Evolutionary conservation across 2,797 vertebrate genomes (phyloP), one percentile per base, ranked within the genome.

Genomic region (Rhabdomys pumilio): DNA sequence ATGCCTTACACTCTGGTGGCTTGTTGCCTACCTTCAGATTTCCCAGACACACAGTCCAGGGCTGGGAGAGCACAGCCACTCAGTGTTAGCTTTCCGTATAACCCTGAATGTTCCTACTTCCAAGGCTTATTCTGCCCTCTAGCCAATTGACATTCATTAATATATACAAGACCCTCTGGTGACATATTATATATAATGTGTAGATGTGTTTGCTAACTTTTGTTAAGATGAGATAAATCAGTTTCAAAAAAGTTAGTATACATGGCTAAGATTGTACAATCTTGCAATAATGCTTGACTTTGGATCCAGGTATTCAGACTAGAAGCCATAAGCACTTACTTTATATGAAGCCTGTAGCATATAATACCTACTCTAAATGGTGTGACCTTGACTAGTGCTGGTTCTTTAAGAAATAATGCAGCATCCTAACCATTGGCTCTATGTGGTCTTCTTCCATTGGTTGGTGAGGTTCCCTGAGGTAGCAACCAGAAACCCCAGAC

Each of bases 211-310:
- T 77, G 69, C 72, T 95, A 57, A 69, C 38, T 81, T 11, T 31
- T 90, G 79, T 86, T 31, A 87, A 65, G 61, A 55, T 91, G n/a
- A 81, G 12, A 69, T 86, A 75, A 13, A 38, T 89, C 73, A 61
- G 14, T 93, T 88, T 93, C 79, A 76, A 53, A 85, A n/a, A 91
- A 17, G 8, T 53, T 44, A 55, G 29, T 80, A 38, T 44, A 92
- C 5, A 38, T 77, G 50, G 3, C 14, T 3, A 57, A n/a, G 19
- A 77, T n/a, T 47, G 34, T 0, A 31, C 91, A 83, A 80, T 34
- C 80, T n/a, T 38, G 19, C 65, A 41, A 61, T 65, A 85, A 85
- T 88, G 84, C 53, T 91, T 38, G 24, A 34, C 75, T 57, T 87
- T 95, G 79, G 67, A 44, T 6, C 1, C 55, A 91, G 12, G 2